Base-by-base conservation (phyloP, 1,140 invertebrate species). In the Dendroctonus valens region DNA sequence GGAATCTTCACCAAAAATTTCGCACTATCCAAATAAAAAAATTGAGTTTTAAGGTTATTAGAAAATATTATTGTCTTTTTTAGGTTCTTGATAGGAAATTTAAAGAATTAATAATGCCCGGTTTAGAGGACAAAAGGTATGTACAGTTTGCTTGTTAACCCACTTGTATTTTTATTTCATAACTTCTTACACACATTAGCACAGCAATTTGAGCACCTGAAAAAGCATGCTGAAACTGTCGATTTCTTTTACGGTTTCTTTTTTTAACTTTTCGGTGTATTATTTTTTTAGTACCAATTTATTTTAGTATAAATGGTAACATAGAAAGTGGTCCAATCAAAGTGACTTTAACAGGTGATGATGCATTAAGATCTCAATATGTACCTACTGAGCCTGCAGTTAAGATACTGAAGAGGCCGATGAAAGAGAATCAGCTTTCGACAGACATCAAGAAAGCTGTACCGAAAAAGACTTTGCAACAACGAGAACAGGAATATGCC, bases 401-500 rank as follows among this genome's bases (percentile, higher is more conserved):
- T 26, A 91, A 91, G 78, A 94, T 94, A 68, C 79, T 94, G 50
- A 91, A 92, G 73, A 81, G 91, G 71, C 91, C 91, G 54, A 82
- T 81, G 6, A 79, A 81, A 68, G 78, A 81, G 65, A 75, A 74
- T 40, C 78, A 81, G 70, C 72, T 79, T 48, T 88, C 87, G 73
- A 85, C 84, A 58, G 87, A 91, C 70, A 80, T 72, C 14, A 88
- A 86, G 76, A 84, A 85, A 51, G 82, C 84, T 68, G 87, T 91
- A 74, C 91, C 91, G 42, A 87, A 91, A 46, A 93, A 93, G 80
- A 91, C 91, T 51, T 79, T 94, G 7, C 87, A 93, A 81, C 91
- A 92, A 83, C 83, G 92, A 73, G 90, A 93, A 79, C 89, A 91
- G 73, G 92, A 93, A 76, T 94, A 94, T 79, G 91, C 92, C 3